Base-by-base conservation (phyloP, 2,888 invertebrate species). In the Timandra comae region DNA sequence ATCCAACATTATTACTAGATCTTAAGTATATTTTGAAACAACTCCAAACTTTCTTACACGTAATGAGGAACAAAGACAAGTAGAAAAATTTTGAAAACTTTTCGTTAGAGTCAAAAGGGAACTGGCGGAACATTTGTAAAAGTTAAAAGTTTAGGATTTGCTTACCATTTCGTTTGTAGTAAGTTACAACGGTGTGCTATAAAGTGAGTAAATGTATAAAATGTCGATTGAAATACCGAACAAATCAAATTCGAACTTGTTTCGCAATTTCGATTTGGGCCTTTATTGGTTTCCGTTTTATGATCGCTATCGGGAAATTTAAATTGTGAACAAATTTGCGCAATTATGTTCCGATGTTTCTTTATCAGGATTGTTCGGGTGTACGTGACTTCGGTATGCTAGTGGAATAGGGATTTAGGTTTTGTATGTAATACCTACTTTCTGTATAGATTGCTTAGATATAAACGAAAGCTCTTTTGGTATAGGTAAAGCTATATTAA, bases 271-370 rank as follows among this genome's bases (percentile, higher is more conserved):
- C 66, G 56, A 64, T 73, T 75, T 56, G 41, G 43, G 39, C 31
- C 57, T 64, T 76, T 79, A 76, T 78, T 67, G 63, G 52, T 66
- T 72, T 63, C 44, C 41, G 46, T 71, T 75, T 74, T 73, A 74
- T 64, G 63, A 57, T 48, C 56, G 41, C 46, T 54, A 59, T 78
- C 72, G 70, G 51, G 68, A 68, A 74, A 78, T 70, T 48, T 33
- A 35, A 56, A 56, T 52, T 43, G 45, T 43, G 44, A 38, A 41
- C 39, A 49, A 46, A 47, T 54, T 54, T 43, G 29, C 20, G 27
- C 43, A 41, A 36, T 44, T 25, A 23, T 23, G 6, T 6, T 16
- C 16, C 16, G 3, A 6, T 16, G 16, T 16, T 16, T 16, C 16
- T 16, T 16, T 16, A 16, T 16, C 16, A 16, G 16, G 16, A 5